Evolutionary conservation across 2,888 invertebrate genomes (phyloP), one percentile per base, ranked within the genome.

Genomic region (Melikaiella ostensackeni): DNA sequence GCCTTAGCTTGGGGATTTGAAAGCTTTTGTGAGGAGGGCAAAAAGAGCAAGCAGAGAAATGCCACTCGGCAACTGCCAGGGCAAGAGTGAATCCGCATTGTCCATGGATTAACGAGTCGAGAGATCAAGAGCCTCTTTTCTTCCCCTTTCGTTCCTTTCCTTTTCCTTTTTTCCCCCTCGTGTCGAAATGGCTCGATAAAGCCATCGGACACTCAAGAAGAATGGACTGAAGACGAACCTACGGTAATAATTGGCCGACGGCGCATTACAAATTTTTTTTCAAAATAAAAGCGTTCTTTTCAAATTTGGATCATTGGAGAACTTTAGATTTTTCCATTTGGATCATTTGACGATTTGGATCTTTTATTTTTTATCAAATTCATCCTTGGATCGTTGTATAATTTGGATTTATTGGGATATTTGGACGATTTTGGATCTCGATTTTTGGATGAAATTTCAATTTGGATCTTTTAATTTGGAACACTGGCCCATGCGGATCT

Each of bases 101-200:
- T 89, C 84, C 86, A 74, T 79, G 87, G 88, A 88, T 89, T 89
- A 89, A 87, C 86, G 84, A 84, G 84, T 84, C 81, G 84, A 82
- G 81, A 79, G 78, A 64, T 64, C 64, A 64, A 30, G 50, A 11
- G 46, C 11, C 30, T 11, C 46, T 70, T 70, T 70, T 70, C 19
- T 64, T 38, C 61, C 70, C 50, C 27, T 64, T 55, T 24, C 11
- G 4, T 21, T 59, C 9, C 64, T 75, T 74, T 77, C 59, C 35
- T 46, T 33, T 33, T 30, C 46, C 19, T 50, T 50, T 42, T 70
- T 70, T 24, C n/a, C 46, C 33, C 30, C 30, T n/a, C 11, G 33
- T 0, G 50, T 46, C 24, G 11, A 70, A 70, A 70, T 55, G 73
- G 30, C 33, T 55, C 70, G 70, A 70, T 70, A 50, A 70, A 70